Base-by-base conservation (phyloP, 2,113 vertebrate species). In the Mirounga angustirostris region DNA sequence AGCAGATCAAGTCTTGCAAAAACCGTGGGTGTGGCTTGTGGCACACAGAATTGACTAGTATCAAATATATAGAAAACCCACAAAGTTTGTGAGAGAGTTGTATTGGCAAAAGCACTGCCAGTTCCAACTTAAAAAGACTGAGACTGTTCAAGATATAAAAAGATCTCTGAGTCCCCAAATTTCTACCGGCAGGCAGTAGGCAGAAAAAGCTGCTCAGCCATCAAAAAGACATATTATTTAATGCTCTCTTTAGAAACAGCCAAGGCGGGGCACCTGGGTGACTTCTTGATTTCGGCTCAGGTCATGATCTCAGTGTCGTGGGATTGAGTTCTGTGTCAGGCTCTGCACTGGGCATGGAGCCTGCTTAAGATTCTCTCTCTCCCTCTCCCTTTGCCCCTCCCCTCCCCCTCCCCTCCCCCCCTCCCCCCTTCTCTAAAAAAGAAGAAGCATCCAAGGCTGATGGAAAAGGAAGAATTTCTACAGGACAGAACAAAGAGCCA, bases 401-500 rank as follows among this genome's bases (percentile, higher is more conserved):
- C 56, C 18, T 2, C 7, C 15, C 56, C 36, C 36, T 36, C 36
- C 36, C 36, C 36, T 36, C 36, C 36, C 36, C 36, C 19, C 56
- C 19, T 58, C 56, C 56, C 56, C 2, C 6, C 18, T 19, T 58
- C 19, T 58, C 56, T 58, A 58, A 21, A 58, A 58, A 36, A 28
- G 67, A 69, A n/a, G 33, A 19, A 69, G 52, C 69, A 21, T 71
- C 54, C 36, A 87, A 94, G 52, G 19, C 46, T 59, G 61, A 87
- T 83, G 50, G 84, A 67, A 92, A 83, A 91, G 40, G 21, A 33
- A 95, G 56, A 65, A 78, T 12, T 83, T 80, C n/a, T 14, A 67
- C 73, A 97, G n/a, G 59, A 85, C 3, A 86, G 67, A 90, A n/a
- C 50, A 61, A 67, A 85, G 14, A 93, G 59, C 54, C 33, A 95